Conservation (phyloP, 2,888 invertebrate species). For the Harpalus rubripes region DNA sequence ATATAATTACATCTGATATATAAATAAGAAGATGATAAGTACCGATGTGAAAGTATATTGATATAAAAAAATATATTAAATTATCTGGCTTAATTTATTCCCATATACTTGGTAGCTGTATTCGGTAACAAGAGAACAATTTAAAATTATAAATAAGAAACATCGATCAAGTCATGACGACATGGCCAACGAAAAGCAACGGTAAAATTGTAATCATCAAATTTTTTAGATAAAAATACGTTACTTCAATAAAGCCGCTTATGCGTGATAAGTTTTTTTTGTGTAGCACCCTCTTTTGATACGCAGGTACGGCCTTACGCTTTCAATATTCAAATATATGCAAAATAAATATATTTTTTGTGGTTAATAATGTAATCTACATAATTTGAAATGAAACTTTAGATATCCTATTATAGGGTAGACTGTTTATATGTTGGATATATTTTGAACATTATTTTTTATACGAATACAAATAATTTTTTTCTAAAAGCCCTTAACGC, state of each 20-base stretch:
- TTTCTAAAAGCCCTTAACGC: constrained; percentile 33
- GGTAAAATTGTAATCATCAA: constrained; percentile 49
- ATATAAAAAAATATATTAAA: constrained; percentile 17
- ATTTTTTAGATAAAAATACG: constrained; percentile 57
- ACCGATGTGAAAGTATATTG: constrained; percentile 13
- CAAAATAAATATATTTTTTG: constrained; percentile 60
- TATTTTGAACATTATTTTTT: constrained; percentile 40
- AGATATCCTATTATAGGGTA: constrained; percentile 45
- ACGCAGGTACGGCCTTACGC: constrained; percentile 27
- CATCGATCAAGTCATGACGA: constrained; percentile 31
- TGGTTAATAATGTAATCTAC: constrained; percentile 60
- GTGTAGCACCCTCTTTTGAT: constrained; percentile 27
- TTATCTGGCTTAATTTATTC: constrained; percentile 31
- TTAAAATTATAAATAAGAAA: constrained; percentile 22
- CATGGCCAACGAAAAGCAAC: constrained; percentile 16
- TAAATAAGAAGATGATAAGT: not conserved
- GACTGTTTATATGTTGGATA: constrained; percentile 42
- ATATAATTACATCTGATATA: not conserved
- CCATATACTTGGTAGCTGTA: constrained; percentile 16
- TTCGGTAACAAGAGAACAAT: constrained; percentile 18
- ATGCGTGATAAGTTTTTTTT: constrained; percentile 40
- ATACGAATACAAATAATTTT: constrained; percentile 43
- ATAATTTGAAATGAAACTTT: constrained; percentile 52
- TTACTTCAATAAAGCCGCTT: constrained; percentile 55
- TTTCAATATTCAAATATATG: constrained; percentile 57